Evolutionary conservation across 1,140 invertebrate species (phyloP).

Genomic region (Eumaeus atala): DNA sequence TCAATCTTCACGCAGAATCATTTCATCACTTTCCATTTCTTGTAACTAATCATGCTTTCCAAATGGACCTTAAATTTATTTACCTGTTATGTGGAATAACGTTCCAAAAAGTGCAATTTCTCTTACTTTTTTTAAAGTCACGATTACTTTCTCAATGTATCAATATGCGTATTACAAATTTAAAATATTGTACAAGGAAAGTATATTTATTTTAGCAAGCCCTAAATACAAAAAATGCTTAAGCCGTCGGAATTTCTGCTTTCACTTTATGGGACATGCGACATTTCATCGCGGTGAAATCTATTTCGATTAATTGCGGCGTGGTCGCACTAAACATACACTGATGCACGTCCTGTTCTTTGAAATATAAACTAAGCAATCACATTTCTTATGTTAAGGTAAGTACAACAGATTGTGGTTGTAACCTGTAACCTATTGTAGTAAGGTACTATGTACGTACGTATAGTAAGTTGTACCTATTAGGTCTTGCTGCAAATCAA

Average conservation of each 20-base stretch:
- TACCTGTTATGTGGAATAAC: not conserved
- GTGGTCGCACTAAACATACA: not conserved
- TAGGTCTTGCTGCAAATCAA: no score
- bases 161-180: no score
- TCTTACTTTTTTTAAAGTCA: no score
- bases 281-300: constrained; percentile 5
- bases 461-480: no score
- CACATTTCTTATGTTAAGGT: no score
- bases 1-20: no score
- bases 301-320: not conserved
- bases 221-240: not conserved
- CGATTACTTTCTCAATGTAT: no score
- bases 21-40: no score
- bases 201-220: not conserved
- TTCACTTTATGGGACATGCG: constrained; percentile 9
- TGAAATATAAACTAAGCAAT: not conserved
- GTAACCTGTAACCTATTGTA: no score
- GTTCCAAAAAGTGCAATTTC: not conserved
- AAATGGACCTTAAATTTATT: not conserved
- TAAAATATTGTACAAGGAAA: not conserved
- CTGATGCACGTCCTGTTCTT: not conserved
- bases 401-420: no score
- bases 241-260: constrained; percentile 1
- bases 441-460: no score
- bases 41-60: no score